Evolutionary conservation across 2,888 invertebrate genomes (phyloP).

Genomic region (Athalia circularis): DNA sequence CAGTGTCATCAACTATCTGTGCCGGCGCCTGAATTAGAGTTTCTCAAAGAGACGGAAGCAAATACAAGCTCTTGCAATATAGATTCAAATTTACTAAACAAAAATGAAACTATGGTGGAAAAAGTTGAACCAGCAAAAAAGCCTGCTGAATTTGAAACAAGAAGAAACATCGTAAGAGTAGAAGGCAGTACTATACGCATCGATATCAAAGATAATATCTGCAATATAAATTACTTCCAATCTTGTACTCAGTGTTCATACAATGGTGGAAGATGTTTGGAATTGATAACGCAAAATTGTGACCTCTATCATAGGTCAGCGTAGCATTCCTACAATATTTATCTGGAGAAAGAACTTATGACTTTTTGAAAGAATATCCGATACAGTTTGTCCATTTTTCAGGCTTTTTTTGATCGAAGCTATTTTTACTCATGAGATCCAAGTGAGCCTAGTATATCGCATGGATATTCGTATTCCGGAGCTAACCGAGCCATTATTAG

Average conservation of each 20-base stretch:
- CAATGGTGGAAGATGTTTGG: slow-evolving; percentile 69
- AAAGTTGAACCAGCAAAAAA: slow-evolving; percentile 9
- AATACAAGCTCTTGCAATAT: slow-evolving; percentile 9
- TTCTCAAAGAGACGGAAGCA: slow-evolving; percentile 54
- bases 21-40: slow-evolving; percentile 61
- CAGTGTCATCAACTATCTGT: slow-evolving; percentile 66
- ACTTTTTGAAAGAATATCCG: no score
- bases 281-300: slow-evolving; percentile 61
- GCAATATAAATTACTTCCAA: slow-evolving; percentile 60
- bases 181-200: slow-evolving; percentile 57
- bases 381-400: slow-evolving; percentile 26
- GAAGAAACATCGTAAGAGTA: slow-evolving; percentile 58
- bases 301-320: slow-evolving; percentile 65
- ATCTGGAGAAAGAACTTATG: no score
- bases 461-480: slow-evolving; percentile 34
- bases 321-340: no score
- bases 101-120: slow-evolving; percentile 39
- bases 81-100: slow-evolving; percentile 7
- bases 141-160: slow-evolving; percentile 60
- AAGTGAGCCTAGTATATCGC: slow-evolving; percentile 62
- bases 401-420: slow-evolving; percentile 67
- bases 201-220: background rate
- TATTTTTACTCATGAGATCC: slow-evolving; percentile 62
- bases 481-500: slow-evolving; percentile 51
- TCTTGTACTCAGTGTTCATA: slow-evolving; percentile 64